These are phyloP conservation scores for Kobus ellipsiprymnus DNA, from an alignment of 2,113 vertebrate genomes.

Conservation along the genomic window DNA sequence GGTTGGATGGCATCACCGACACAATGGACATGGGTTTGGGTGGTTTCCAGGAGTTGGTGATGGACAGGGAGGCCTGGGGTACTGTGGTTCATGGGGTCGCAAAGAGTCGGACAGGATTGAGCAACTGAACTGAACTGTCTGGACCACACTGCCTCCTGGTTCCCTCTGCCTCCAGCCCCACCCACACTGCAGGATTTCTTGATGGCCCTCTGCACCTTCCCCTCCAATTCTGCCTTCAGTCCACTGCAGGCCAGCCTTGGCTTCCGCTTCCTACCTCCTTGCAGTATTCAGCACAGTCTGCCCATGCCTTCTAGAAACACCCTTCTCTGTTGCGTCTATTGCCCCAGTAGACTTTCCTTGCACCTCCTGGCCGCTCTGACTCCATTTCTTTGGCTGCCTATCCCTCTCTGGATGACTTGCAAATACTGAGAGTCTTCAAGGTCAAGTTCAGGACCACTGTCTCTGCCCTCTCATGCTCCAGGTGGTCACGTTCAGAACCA, in stretches of 20 bases:
- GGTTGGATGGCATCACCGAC: too few species aligned
- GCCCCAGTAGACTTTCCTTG: background rate
- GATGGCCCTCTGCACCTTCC: background rate
- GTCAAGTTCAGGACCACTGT: background rate
- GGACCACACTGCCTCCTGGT: background rate
- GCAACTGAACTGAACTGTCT: too few species aligned
- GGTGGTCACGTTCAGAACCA: background rate
- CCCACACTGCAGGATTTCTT: background rate
- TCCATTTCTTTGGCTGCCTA: background rate
- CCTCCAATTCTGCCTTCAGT: background rate
- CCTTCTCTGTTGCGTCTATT: background rate
- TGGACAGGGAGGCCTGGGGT: too few species aligned
- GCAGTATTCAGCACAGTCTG: background rate
- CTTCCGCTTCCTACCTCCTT: background rate
- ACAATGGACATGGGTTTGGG: too few species aligned
- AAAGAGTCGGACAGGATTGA: too few species aligned
- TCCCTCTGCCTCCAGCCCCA: background rate
- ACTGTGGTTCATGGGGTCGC: too few species aligned
- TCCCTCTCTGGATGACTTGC: background rate
- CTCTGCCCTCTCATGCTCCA: background rate
- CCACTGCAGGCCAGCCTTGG: background rate
- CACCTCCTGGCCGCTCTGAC: background rate
- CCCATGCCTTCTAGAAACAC: background rate
- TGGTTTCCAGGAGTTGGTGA: too few species aligned
- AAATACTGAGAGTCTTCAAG: background rate